These are phyloP conservation scores for Brachypodius melanocephalos DNA, from an alignment of 2,113 vertebrate genomes.

Conservation along the genomic window DNA sequence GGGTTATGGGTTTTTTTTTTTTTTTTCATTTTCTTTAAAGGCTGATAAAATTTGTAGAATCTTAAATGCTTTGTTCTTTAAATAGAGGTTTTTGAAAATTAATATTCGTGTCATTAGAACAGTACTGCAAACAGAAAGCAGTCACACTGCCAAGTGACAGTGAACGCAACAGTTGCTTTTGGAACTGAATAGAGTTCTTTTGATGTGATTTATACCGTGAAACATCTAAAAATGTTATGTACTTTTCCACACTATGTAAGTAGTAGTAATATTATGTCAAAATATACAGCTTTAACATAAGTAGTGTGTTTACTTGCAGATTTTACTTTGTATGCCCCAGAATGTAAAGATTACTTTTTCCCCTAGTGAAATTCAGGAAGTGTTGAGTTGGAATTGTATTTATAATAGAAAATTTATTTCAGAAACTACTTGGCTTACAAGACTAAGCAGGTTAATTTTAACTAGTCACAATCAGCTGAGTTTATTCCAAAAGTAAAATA, in stretches of 20 bases:
- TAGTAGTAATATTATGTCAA: neutral
- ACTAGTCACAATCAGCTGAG: neutral
- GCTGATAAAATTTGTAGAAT: neutral
- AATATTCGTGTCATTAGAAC: slow-evolving; percentile 30
- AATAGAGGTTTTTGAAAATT: neutral
- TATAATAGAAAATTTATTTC: neutral
- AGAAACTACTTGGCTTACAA: neutral
- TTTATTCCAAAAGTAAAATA: neutral
- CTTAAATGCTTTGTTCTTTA: neutral
- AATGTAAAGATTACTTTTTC: neutral
- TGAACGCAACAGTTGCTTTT: neutral
- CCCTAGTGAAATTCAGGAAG: neutral
- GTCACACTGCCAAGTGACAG: neutral
- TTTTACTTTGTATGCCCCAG: neutral
- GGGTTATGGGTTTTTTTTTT: neutral
- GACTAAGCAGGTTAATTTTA: neutral
- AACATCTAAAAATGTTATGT: neutral
- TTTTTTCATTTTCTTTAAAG: neutral
- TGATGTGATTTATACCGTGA: neutral
- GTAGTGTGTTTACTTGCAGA: neutral
- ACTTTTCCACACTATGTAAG: neutral
- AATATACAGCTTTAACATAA: neutral
- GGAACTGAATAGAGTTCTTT: neutral
- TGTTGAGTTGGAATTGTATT: neutral
- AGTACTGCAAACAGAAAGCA: neutral